Evolutionary conservation across 30 jellyfish, hydroid and myxozoan species (phyloP).

Genomic region (Pelagia noctiluca): DNA sequence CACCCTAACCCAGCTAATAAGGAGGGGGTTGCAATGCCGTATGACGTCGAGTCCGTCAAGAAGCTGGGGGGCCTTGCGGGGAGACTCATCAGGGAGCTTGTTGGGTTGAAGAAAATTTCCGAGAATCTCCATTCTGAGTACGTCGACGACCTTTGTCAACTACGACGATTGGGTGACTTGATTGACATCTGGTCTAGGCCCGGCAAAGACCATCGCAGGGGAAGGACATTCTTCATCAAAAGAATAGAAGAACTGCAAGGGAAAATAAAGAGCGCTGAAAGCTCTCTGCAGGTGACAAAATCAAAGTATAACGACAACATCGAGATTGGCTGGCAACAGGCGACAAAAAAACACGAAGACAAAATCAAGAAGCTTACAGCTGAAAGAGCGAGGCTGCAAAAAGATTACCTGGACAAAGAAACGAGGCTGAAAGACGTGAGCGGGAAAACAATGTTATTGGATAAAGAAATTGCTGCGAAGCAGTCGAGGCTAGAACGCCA

Average conservation of each 20-base stretch:
- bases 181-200: conserved; percentile 4
- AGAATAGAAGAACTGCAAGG: conserved; percentile 28
- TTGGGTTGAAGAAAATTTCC: not conserved
- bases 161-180: conserved; percentile 13
- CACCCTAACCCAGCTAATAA: not conserved
- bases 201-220: conserved; percentile 1
- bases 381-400: conserved; percentile 46
- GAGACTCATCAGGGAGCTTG: conserved; percentile 33
- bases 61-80: conserved; percentile 44
- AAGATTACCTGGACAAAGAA: conserved; percentile 53
- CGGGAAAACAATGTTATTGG: conserved; percentile 26
- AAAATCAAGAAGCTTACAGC: conserved; percentile 41
- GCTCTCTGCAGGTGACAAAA: conserved; percentile 7
- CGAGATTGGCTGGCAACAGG: conserved; percentile 43
- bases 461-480: conserved; percentile 37
- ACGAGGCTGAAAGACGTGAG: conserved; percentile 38
- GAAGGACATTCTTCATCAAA: conserved; percentile 26
- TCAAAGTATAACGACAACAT: not conserved
- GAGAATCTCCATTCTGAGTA: not conserved
- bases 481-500: conserved; percentile 54
- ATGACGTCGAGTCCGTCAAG: conserved; percentile 51
- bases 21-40: conserved; percentile 32
- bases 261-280: conserved; percentile 4
- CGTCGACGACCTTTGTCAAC: conserved; percentile 12
- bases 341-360: conserved; percentile 50